phyloP scores from a whole-genome alignment of 2,797 vertebrate species.

The Gobionotothen gibberifrons region DNA sequence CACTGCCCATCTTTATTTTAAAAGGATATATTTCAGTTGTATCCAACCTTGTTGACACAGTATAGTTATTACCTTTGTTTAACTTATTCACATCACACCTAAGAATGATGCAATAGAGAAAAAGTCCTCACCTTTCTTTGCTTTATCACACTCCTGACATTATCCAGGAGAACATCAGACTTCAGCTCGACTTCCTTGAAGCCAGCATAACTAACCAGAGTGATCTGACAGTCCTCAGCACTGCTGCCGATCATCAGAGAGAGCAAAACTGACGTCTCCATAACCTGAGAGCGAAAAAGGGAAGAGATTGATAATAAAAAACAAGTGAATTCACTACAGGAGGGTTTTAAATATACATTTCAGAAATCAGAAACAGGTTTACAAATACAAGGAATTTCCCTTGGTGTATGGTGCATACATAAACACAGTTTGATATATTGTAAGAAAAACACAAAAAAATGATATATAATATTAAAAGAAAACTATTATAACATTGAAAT shows the following conservation, averaged over 20 bases:
- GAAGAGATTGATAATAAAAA: neutral
- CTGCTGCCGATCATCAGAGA: conserved; percentile 81
- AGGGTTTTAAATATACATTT: too few species aligned
- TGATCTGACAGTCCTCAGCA: conserved; percentile 77
- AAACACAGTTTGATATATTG: too few species aligned
- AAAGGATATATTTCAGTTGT: neutral
- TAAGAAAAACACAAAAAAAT: too few species aligned
- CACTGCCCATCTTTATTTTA: neutral
- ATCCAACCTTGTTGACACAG: too few species aligned
- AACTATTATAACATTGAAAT: too few species aligned
- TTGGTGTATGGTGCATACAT: too few species aligned
- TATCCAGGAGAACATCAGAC: conserved; percentile 80
- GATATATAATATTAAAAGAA: too few species aligned
- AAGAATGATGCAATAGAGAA: neutral
- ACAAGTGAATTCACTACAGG: neutral
- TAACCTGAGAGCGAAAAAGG: conserved; percentile 33
- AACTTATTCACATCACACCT: neutral
- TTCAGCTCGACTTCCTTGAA: conserved; percentile 53
- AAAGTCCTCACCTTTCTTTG: conserved; percentile 66
- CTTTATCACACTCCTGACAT: conserved; percentile 71
- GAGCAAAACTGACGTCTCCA: conserved; percentile 73
- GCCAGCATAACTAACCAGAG: accelerated
- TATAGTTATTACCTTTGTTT: neutral
- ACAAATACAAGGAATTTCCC: too few species aligned
- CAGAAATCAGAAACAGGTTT: neutral